Percentiles rank a stretch among this genome's conserved stretches.
Evolutionary conservation across 2,888 invertebrate genomes (phyloP).

Genomic region (Lasioglossum figueresi): DNA sequence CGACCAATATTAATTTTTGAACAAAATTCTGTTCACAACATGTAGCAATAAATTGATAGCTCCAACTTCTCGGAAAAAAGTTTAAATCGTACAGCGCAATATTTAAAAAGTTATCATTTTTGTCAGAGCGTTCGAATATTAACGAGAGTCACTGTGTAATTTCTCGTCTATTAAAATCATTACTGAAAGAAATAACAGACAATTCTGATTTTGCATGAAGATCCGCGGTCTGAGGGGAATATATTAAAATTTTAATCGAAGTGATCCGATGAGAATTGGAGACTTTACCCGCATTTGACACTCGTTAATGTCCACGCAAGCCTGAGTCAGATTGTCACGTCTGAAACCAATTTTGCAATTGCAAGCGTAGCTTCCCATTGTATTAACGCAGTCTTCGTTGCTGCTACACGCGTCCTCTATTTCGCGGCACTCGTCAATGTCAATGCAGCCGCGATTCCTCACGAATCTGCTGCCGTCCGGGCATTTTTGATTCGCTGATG

Average conservation of each 20-base stretch:
- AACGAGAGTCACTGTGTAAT: too few species aligned
- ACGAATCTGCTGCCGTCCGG: constrained; percentile 69
- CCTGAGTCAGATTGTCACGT: constrained; percentile 86
- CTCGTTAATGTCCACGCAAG: constrained; percentile 92
- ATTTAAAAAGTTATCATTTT: too few species aligned
- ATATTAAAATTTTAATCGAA: background rate
- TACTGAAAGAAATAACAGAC: too few species aligned
- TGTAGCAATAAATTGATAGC: too few species aligned
- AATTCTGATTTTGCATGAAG: too few species aligned
- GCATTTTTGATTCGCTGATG: constrained; percentile 64
- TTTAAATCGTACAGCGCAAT: too few species aligned
- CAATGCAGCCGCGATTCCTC: constrained; percentile 82
- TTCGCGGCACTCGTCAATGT: constrained; percentile 89
- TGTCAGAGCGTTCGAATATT: too few species aligned
- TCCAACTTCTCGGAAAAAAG: too few species aligned
- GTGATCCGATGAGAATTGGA: background rate
- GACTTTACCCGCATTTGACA: constrained; percentile 87
- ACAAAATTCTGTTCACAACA: too few species aligned
- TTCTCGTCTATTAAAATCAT: too few species aligned
- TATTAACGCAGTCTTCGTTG: constrained; percentile 89
- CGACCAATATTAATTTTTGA: too few species aligned
- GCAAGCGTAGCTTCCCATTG: constrained; percentile 88
- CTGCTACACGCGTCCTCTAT: constrained; percentile 86
- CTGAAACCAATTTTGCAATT: constrained; percentile 87
- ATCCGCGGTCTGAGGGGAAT: too few species aligned